phyloP scores from a whole-genome alignment of 1,140 invertebrate species.

The Centruroides sculpturatus region DNA sequence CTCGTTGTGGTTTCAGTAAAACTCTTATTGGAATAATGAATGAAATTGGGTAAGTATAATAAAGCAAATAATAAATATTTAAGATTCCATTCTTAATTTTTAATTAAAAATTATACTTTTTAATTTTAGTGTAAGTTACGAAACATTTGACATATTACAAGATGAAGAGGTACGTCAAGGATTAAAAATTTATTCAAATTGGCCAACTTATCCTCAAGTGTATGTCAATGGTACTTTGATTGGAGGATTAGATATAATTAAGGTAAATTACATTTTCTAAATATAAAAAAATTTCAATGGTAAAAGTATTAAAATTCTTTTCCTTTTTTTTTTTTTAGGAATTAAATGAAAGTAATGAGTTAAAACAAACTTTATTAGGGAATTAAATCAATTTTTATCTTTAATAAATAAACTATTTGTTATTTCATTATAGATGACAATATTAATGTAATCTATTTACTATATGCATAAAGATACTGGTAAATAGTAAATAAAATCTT shows the following conservation, averaged over 20 bases:
- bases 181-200: slow-evolving; percentile 82
- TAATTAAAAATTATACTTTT: background rate
- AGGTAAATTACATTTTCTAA: slow-evolving; percentile 31
- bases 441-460: too few species aligned
- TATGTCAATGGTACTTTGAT: slow-evolving; percentile 89
- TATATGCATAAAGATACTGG: too few species aligned
- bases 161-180: slow-evolving; percentile 84
- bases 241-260: slow-evolving; percentile 91
- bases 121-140: background rate
- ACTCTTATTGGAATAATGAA: background rate
- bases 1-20: slow-evolving; percentile 54
- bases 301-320: too few species aligned
- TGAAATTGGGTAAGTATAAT: background rate
- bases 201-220: slow-evolving; percentile 83
- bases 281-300: too few species aligned
- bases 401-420: too few species aligned
- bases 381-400: too few species aligned
- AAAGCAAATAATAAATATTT: background rate
- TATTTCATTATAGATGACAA: too few species aligned
- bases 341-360: too few species aligned
- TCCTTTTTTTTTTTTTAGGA: too few species aligned
- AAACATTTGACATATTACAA: slow-evolving; percentile 63
- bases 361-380: too few species aligned
- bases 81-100: background rate
- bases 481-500: too few species aligned